Conservation (phyloP, 2,797 vertebrate species). For the Silurus lanzhouensis region DNA sequence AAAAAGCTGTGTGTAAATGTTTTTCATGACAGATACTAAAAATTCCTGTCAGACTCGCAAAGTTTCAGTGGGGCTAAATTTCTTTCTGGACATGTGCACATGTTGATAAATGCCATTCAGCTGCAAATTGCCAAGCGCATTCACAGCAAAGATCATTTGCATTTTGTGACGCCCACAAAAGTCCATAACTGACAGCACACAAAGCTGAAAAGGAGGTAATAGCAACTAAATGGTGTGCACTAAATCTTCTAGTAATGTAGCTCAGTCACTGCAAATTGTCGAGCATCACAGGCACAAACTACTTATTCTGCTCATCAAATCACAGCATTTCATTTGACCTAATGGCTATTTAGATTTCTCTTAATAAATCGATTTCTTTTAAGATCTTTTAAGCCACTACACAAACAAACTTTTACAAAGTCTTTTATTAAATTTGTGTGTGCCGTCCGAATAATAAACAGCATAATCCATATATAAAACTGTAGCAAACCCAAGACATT, state of each 20-base stretch:
- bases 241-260: neutral
- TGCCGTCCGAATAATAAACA: neutral
- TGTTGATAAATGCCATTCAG: slow-evolving; percentile 7
- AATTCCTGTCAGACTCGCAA: neutral
- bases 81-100: neutral
- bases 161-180: neutral
- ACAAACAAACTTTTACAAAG: neutral
- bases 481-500: neutral
- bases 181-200: neutral
- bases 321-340: slow-evolving; percentile 3
- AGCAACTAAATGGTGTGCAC: neutral
- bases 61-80: neutral
- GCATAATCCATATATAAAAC: neutral
- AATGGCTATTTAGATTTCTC: neutral
- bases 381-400: neutral
- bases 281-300: neutral
- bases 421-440: neutral
- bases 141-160: neutral
- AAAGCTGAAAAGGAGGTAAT: neutral
- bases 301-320: neutral
- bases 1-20: neutral
- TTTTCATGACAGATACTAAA: neutral
- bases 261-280: neutral
- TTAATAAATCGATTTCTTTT: neutral
- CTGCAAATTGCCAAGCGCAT: neutral